phyloP scores from a whole-genome alignment of 2,888 invertebrate genomes.

The Synanthedon vespiformis region DNA sequence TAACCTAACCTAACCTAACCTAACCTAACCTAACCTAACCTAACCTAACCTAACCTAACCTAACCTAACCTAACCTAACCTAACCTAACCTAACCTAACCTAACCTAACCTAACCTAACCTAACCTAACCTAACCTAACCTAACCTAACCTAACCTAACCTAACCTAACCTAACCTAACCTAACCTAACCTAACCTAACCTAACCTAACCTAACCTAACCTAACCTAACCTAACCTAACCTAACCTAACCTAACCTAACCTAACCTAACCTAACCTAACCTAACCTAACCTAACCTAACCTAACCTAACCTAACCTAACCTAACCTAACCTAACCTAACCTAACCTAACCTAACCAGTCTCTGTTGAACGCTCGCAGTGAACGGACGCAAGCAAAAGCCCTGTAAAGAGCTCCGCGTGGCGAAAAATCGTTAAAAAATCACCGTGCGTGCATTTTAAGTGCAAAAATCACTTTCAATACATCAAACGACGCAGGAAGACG shows the following conservation, averaged over 20 bases:
- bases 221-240: conserved; percentile 1
- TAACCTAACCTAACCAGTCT: background rate
- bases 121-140: conserved; percentile 1
- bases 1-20: background rate
- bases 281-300: background rate
- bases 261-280: background rate
- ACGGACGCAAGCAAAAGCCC: too few relatives aligned
- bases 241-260: background rate
- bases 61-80: background rate
- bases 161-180: conserved; percentile 1
- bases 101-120: background rate
- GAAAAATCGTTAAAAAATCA: too few relatives aligned
- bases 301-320: background rate
- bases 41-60: background rate
- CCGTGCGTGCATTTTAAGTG: too few relatives aligned
- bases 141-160: conserved; percentile 1
- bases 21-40: background rate
- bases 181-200: conserved; percentile 1
- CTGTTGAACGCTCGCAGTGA: too few relatives aligned
- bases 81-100: background rate
- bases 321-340: background rate
- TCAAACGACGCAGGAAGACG: too few relatives aligned
- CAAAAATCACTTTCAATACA: too few relatives aligned
- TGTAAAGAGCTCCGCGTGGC: too few relatives aligned
- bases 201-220: conserved; percentile 1